Base-by-base conservation (phyloP, 2,113 vertebrate species). In the Euleptes europaea region DNA sequence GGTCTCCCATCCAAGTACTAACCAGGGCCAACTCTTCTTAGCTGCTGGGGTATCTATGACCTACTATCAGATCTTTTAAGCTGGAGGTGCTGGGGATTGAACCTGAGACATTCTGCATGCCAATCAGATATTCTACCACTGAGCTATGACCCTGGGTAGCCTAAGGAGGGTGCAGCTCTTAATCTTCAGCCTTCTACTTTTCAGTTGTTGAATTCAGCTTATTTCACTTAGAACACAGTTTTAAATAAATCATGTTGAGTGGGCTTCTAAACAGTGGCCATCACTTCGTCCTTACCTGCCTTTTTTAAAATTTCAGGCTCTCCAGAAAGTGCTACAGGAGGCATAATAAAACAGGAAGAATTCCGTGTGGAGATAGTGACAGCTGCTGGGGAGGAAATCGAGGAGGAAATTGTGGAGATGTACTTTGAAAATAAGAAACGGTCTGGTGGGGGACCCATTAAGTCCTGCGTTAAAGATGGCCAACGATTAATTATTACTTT, bases 371-470 rank as follows among this genome's bases (percentile, higher is more conserved):
- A 84, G 60, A 85, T 94, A 66, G 89, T 86, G 40, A 74, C 91
- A 66, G 86, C 83, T 70, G 35, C 35, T 49, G 91, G 81, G 31
- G 75, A 91, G 23, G 31, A 94, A 83, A 89, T 94, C 84, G 88
- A 90, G 38, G 82, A 87, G 31, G 86, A 93, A 0, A 42, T 93
- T 66, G 10, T 94, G 47, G 86, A 91, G 88, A 87, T 93, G 91
- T 94, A 94, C 70, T 95, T 95, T 80, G 93, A 94, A 92, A 94
- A 89, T 86, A 94, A 92, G 76, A 92, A 51, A 77, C 90, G 47
- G 21, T 94, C 94, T 2, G 94, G 93, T 17, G 94, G 93, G 0
- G 94, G 94, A 0, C 0, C 8, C 63, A 90, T 94, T 0, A 0
- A 88, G 75, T 90, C 91, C 40, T 94, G 0, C 1, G 0, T 86